Base-by-base conservation (phyloP, 2,113 vertebrate species). In the Phalacrocorax aristotelis region DNA sequence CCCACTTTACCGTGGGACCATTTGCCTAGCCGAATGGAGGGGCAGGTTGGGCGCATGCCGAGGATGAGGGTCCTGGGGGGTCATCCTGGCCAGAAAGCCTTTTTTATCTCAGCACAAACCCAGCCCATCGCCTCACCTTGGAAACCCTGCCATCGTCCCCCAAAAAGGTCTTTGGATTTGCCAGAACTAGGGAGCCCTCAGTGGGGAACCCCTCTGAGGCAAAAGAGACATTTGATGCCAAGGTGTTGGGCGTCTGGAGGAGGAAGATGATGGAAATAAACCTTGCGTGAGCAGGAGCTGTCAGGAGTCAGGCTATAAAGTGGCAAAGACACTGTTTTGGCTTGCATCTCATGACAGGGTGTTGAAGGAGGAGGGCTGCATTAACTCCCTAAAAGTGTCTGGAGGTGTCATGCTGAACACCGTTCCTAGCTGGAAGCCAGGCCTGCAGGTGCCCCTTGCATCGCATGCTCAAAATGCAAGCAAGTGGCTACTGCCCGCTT, bases 321-420 rank as follows among this genome's bases (percentile, higher is more conserved):
- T 6, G 60, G 60, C 25, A 44, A 71, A 82, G 49, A 48, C 83
- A 18, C 32, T 16, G 26, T 69, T 93, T 66, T 87, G 58, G 29
- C 49, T 65, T 34, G 80, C 0, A 0, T 46, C 17, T 80, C 15
- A 0, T 29, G 38, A 9, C 25, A 22, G 19, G 38, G 32, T 17
- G 11, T 34, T n/a, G 89, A 26, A 68, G 61, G 42, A 75, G 26
- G 21, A 71, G 29, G 36, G 21, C 38, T 58, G 36, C 16, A 1
- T 40, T 15, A 62, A 6, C 46, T 54, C 13, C 17, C 78, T 10
- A 7, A 6, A 65, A 46, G 46, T 1, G 5, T 64, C 66, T 13
- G 32, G 51, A 66, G 32, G 6, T 8, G 13, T 0, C 0, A 46
- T 3, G 10, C 57, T 36, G 49, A 40, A 48, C 6, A 4, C 15